Base-by-base conservation (phyloP, 2,797 vertebrate species). In the Agapornis canus region DNA sequence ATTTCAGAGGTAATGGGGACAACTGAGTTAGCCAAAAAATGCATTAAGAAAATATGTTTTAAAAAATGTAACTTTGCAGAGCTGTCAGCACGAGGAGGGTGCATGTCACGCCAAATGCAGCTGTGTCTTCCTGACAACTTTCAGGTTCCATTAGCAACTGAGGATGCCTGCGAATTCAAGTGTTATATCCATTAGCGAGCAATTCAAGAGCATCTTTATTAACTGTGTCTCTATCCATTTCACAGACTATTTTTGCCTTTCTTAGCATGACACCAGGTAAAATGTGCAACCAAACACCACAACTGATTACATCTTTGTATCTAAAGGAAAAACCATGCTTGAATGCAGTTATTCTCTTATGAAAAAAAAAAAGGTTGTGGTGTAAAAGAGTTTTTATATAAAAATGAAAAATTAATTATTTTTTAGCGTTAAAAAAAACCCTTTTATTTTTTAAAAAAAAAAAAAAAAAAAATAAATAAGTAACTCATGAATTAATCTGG, bases 31-130 rank as follows among this genome's bases (percentile, higher is more conserved):
- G 97, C 95, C 96, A 97, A 96, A 81, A 95, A 96, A 96, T 89
- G 89, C 81, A 86, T 97, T 94, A 95, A 88, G 79, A 90, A 92
- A 94, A 71, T 82, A 89, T 95, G 93, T 89, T 92, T 96, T 63
- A 19, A 60, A 68, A 86, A 91, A 95, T 29, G 81, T 73, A 94
- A 91, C 75, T 85, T 43, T 57, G 29, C 56, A 39, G 37, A 69
- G 61, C 87, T 94, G 69, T 96, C 86, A 80, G 93, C 65, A 69
- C 5, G 13, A 89, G 83, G 43, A 91, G 51, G 43, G 79, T 76
- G 75, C 89, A 43, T 12, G 17, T 91, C 48, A 85, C 0, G 75
- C 68, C 85, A 96, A 65, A 80, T 63, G 59, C 60, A 83, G 71
- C 68, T 31, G 59, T 37, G 39, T 92, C 75, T 89, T 82, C 87